Evolutionary conservation across 2,888 invertebrate species (phyloP).

Genomic region (Auanema sp.): DNA sequence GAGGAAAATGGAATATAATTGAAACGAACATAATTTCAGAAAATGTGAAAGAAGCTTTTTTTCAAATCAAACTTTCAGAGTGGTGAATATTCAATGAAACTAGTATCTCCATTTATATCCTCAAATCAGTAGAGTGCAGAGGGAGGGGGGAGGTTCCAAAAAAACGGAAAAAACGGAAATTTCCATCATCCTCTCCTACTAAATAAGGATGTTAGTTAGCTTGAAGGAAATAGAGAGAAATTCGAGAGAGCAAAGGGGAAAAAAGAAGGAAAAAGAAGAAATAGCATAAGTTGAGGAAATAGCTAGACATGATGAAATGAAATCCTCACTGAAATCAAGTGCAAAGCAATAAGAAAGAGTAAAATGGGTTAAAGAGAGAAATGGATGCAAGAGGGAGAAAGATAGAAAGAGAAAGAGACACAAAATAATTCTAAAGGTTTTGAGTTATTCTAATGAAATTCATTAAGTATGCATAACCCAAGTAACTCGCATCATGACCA

Average conservation of each 20-base stretch:
- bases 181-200: too few species aligned
- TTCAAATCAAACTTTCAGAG: too few species aligned
- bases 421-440: conserved; percentile 5
- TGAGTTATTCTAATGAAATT: conserved; percentile 3
- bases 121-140: conserved; percentile 4
- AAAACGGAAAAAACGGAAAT: conserved; percentile 10
- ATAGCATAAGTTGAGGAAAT: conserved; percentile 4
- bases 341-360: conserved; percentile 9
- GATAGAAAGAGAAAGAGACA: conserved; percentile 7
- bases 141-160: conserved; percentile 6
- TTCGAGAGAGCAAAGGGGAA: conserved; percentile 3
- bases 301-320: background rate
- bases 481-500: background rate
- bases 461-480: background rate
- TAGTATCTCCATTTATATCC: too few species aligned
- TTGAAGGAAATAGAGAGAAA: conserved; percentile 4
- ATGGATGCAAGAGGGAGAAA: background rate
- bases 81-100: too few species aligned
- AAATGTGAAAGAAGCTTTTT: conserved; percentile 6
- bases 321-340: background rate
- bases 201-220: too few species aligned
- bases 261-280: conserved; percentile 3
- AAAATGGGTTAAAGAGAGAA: conserved; percentile 5
- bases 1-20: conserved; percentile 5
- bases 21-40: conserved; percentile 14